Conservation (phyloP, 2,888 invertebrate genomes). For the Cataglyphis rosenhaueri region DNA sequence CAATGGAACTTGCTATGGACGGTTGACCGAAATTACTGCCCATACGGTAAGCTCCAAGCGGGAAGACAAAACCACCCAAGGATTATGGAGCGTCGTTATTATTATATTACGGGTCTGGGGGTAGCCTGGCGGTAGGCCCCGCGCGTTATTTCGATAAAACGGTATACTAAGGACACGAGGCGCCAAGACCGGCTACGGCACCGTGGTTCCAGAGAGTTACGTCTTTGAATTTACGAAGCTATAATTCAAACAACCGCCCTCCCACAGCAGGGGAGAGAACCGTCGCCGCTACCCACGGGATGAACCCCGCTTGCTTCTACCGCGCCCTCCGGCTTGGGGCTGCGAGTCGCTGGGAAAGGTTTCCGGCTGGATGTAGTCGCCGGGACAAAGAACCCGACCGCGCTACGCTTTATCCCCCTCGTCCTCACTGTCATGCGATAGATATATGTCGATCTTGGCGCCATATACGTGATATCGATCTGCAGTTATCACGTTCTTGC, state of each 20-base stretch:
- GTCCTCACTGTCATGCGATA: constrained; percentile 35
- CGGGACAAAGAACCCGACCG: constrained; percentile 66
- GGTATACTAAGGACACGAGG: constrained; percentile 59
- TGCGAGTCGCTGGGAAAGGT: constrained; percentile 44
- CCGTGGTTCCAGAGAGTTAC: constrained; percentile 70
- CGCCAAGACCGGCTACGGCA: constrained; percentile 28
- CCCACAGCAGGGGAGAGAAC: constrained; percentile 53
- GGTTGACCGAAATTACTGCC: constrained; percentile 68
- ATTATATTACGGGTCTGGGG: constrained; percentile 62
- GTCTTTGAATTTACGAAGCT: constrained; percentile 79
- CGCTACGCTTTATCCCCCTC: constrained; percentile 60
- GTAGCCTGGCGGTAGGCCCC: constrained; percentile 41
- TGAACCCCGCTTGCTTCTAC: constrained; percentile 50
- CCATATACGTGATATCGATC: constrained; percentile 47
- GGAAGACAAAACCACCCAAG: constrained; percentile 61
- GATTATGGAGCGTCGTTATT: constrained; percentile 67
- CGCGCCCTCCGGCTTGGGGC: constrained; percentile 26
- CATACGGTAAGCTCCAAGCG: constrained; percentile 39
- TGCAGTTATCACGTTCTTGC: constrained; percentile 31
- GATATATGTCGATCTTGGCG: constrained; percentile 57
- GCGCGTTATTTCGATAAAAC: constrained; percentile 75
- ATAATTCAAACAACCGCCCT: constrained; percentile 77
- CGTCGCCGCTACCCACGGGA: constrained; percentile 53
- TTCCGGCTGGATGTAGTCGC: constrained; percentile 55
- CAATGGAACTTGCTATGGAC: constrained; percentile 26